Base-by-base conservation (phyloP, 2,797 vertebrate species). In the Pipistrellus nathusii region DNA sequence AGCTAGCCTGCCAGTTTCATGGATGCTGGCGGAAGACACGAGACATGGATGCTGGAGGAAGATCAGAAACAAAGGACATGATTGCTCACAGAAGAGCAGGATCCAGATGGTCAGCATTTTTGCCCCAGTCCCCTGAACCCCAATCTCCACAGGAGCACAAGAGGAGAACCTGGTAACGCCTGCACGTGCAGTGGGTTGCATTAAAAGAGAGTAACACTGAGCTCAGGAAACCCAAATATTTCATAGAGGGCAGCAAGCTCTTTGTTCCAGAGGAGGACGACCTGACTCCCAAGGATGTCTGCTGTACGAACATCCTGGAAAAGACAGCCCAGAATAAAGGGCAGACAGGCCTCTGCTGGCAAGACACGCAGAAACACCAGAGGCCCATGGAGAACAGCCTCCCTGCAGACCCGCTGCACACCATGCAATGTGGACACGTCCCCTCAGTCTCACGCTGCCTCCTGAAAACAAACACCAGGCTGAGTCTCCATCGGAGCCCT, bases 381-480 rank as follows among this genome's bases (percentile, higher is more conserved):
- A 64, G 21, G 17, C 13, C 53, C 6, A 0, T 6, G 18, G 55
- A 62, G 41, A 57, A 30, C 0, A 30, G 2, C 3, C 21, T 10
- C n/a, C 69, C 59, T n/a, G 20, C 2, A 59, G 72, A 72, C 23
- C 44, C 30, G 12, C 9, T 2, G 8, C 18, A 2, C 7, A 1
- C 27, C 27, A 5, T 3, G 15, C 10, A 46, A 30, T 38, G 46
- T 72, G 46, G 44, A 57, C 2, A 3, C 4, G n/a, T n/a, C 2
- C 12, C 35, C 35, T 25, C 3, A 23, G 44, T 17, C 35, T 38
- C 48, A 18, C 12, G 68, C 87, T n/a, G 57, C 51, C 72, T 93
- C 30, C 59, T 68, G 44, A n/a, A 9, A 80, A 46, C 38, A 85
- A 32, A 46, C 41, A 30, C 68, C 32, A 41, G 35, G n/a, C 8